These are phyloP conservation scores for Dusona sp. DNA, from an alignment of 2,888 invertebrate species.

Conservation along the genomic window DNA sequence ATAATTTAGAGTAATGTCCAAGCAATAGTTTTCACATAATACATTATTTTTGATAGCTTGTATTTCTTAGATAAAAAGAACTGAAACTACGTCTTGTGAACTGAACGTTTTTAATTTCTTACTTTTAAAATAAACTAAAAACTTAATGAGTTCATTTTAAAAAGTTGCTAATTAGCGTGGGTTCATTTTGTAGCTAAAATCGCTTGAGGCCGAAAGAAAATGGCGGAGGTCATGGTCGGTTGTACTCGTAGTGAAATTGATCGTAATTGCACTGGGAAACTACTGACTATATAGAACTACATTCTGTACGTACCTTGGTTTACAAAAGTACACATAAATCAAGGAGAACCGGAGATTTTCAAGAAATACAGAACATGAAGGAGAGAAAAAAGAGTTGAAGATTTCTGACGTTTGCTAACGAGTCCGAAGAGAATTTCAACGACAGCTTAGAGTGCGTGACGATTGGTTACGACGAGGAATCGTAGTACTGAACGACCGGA, in stretches of 20 bases:
- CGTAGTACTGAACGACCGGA: constrained; percentile 33
- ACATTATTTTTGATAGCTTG: neutral
- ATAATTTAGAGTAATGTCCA: neutral
- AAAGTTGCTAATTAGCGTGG: neutral
- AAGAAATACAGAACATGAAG: neutral
- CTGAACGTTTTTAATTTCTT: neutral
- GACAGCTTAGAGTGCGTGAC: neutral
- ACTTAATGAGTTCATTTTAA: neutral
- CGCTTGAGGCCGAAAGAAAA: neutral
- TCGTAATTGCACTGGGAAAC: constrained; percentile 4
- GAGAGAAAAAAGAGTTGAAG: neutral
- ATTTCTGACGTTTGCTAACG: constrained; percentile 1
- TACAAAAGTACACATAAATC: constrained; percentile 1
- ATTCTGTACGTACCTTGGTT: constrained; percentile 9
- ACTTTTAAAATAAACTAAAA: neutral
- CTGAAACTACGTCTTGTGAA: neutral
- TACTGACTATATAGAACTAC: neutral
- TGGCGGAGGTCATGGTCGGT: constrained; percentile 3
- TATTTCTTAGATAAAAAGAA: neutral
- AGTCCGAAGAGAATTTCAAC: constrained; percentile 36
- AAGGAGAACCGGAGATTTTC: neutral
- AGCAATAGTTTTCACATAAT: neutral
- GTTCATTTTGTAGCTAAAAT: neutral
- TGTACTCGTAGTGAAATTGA: neutral
- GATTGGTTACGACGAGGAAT: neutral